Percentiles rank a stretch among this genome's conserved stretches.
Conservation (phyloP, 2,888 invertebrate species). For the Plusia festucae region DNA sequence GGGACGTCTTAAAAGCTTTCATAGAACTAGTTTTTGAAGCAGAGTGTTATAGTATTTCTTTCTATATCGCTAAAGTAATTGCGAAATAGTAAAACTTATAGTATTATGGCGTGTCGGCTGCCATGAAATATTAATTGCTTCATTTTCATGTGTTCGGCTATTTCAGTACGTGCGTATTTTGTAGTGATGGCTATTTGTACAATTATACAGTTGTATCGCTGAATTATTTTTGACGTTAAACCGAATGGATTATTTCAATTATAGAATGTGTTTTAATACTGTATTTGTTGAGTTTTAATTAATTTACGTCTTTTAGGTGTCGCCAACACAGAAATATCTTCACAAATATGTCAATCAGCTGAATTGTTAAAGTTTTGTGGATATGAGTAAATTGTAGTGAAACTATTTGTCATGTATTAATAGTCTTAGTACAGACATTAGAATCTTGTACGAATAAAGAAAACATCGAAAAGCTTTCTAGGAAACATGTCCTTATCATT, state of each 20-base stretch:
- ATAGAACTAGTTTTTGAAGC: constrained; percentile 61
- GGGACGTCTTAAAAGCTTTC: constrained; percentile 71
- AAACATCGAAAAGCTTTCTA: background rate
- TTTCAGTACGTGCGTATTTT: constrained; percentile 33
- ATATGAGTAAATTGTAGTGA: background rate
- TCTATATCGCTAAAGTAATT: constrained; percentile 38
- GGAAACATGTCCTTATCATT: background rate
- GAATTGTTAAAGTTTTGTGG: background rate
- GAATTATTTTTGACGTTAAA: constrained; percentile 25
- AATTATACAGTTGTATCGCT: constrained; percentile 16
- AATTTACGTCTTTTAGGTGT: background rate
- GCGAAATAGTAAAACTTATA: constrained; percentile 46
- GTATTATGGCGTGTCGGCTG: constrained; percentile 47
- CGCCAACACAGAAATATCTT: background rate
- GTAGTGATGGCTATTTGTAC: constrained; percentile 17
- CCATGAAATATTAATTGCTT: constrained; percentile 54
- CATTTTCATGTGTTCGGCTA: constrained; percentile 46
- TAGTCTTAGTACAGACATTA: background rate
- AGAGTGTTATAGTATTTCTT: constrained; percentile 30
- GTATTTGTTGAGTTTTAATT: background rate
- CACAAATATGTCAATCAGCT: background rate
- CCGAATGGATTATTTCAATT: background rate
- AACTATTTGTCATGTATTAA: background rate
- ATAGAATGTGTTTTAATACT: background rate
- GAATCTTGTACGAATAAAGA: background rate